Base-by-base conservation (phyloP, 1,140 invertebrate genomes). In the Diuraphis noxia region DNA sequence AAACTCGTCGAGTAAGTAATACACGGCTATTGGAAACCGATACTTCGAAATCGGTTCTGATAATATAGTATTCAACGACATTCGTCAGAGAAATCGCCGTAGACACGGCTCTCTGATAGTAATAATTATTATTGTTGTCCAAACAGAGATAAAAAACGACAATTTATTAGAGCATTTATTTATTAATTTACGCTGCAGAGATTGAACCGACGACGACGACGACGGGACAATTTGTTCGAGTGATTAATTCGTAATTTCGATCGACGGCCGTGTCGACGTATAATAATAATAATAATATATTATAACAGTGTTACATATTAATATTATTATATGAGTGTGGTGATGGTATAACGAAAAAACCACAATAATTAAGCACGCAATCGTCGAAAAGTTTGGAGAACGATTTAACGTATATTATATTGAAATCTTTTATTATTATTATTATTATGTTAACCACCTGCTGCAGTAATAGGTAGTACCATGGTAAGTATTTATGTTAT, bases 101-200 rank as follows among this genome's bases (percentile, higher is more conserved):
- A 72, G 56, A 72, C 30, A 13, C 13, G 56, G 56, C 56, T 72
- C 56, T 72, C 13, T n/a, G 52, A 30, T 56, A 34, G 9, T 52
- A 52, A 52, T 43, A 43, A 43, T 6, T n/a, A n/a, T n/a, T n/a
- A 49, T 72, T 72, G n/a, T 72, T 34, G 56, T n/a, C 56, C 56
- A 72, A 72, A 72, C 2, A 72, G 56, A 72, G n/a, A n/a, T n/a
- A n/a, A 72, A 72, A 72, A 72, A 72, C 13, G 30, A 13, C 56
- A 72, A 72, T 72, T 72, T 72, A 72, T 72, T 72, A 72, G 52
- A 56, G 56, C 17, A 72, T 72, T 72, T 72, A 72, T 72, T 72
- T 72, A 72, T 72, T 72, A 72, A 72, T 72, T 72, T 72, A 10
- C 13, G 34, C 56, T n/a, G 30, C 56, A 72, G 30, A 72, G 56